phyloP scores from a whole-genome alignment of 2,797 vertebrate genomes.

The Melanotaenia boesemani region DNA sequence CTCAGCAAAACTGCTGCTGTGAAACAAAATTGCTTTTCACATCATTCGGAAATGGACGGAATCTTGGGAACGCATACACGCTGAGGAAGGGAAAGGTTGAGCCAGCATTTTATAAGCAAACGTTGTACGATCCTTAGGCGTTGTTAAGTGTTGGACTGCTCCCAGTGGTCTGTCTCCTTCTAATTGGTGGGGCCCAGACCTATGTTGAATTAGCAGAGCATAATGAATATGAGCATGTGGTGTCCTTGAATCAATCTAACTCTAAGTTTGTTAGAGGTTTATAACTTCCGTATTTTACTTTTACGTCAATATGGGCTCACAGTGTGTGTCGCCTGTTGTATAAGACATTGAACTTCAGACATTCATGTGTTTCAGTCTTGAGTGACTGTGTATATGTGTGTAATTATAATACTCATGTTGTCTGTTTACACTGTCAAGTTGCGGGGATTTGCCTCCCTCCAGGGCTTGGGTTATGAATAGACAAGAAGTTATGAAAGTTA shows the following conservation, averaged over 20 bases:
- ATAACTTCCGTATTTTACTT: conserved; percentile 14
- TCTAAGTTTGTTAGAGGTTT: conserved; percentile 7
- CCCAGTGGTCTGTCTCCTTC: conserved; percentile 51
- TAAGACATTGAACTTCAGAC: neutral
- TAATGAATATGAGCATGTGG: conserved; percentile 5
- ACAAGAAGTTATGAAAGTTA: neutral
- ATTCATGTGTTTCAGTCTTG: conserved; percentile 3
- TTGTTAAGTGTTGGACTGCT: conserved; percentile 51
- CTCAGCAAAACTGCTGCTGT: conserved; percentile 64
- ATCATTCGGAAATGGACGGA: conserved; percentile 63
- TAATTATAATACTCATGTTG: neutral
- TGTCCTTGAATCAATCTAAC: neutral
- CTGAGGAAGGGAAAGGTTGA: conserved; percentile 46
- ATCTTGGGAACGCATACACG: conserved; percentile 51
- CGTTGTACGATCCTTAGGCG: conserved; percentile 39
- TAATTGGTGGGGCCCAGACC: conserved; percentile 40
- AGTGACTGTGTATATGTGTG: neutral
- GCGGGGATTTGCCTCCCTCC: neutral
- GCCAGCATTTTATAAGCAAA: conserved; percentile 62
- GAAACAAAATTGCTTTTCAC: conserved; percentile 73
- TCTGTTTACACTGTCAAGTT: neutral
- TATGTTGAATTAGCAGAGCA: conserved; percentile 42
- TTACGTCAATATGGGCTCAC: conserved; percentile 1
- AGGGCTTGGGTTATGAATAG: neutral
- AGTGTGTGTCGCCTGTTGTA: neutral